Conservation (phyloP, 2,113 vertebrate genomes). For the Bostrychus sinensis region DNA sequence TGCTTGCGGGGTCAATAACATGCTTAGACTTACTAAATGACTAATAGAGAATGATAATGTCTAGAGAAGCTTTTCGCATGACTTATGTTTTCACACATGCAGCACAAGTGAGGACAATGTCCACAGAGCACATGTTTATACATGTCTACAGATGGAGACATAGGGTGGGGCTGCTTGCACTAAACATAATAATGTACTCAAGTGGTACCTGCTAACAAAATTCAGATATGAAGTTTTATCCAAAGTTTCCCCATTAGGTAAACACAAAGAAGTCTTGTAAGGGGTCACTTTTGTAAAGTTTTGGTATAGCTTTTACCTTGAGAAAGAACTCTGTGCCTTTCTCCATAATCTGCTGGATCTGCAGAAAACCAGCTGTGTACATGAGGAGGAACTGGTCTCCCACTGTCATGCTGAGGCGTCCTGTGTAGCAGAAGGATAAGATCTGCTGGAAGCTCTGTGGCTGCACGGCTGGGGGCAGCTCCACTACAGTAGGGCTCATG, state of each 20-base stretch:
- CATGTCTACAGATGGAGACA: not conserved
- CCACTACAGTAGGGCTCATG: constrained; percentile 85
- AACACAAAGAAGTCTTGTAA: too few relatives aligned
- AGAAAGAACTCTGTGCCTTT: constrained; percentile 98
- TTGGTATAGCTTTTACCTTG: constrained; percentile 83
- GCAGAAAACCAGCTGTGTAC: constrained; percentile 96
- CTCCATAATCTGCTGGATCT: constrained; percentile 99
- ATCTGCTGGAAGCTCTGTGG: constrained; percentile 98
- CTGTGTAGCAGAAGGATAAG: constrained; percentile 95
- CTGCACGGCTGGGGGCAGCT: constrained; percentile 92
- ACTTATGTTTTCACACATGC: not conserved
- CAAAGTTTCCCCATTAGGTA: too few relatives aligned
- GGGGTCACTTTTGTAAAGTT: not conserved
- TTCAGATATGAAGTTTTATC: too few relatives aligned
- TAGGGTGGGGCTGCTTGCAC: not conserved
- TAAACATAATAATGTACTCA: not conserved
- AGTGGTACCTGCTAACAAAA: too few relatives aligned
- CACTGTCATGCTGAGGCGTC: constrained; percentile 96
- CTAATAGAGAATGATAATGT: too few relatives aligned
- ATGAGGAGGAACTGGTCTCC: constrained; percentile 97
- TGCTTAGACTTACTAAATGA: too few relatives aligned
- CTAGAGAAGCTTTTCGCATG: not conserved
- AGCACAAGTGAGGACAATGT: not conserved
- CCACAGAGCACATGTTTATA: not conserved
- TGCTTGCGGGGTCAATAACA: too few relatives aligned